Conservation (phyloP, 1,140 invertebrate genomes). For the Drosophila carrolli region DNA sequence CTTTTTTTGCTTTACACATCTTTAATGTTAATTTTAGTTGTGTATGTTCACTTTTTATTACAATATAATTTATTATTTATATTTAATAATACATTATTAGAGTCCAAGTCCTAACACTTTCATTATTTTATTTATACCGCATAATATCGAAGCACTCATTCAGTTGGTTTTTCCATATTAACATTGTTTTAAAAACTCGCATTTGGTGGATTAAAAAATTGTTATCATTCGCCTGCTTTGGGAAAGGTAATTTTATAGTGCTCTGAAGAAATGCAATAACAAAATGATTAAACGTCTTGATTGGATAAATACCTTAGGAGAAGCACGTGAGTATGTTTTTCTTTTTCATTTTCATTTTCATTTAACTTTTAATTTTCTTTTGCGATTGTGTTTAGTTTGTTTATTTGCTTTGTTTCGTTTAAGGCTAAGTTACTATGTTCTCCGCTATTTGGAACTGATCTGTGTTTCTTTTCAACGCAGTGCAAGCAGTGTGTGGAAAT, state of each 20-base stretch:
- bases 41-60: slow-evolving; percentile 75
- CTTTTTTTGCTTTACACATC: slow-evolving; percentile 45
- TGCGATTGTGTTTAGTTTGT: slow-evolving; percentile 1
- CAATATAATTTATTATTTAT: slow-evolving; percentile 81
- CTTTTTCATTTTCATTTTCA: background rate
- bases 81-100: slow-evolving; percentile 80
- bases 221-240: slow-evolving; percentile 38
- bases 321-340: slow-evolving; percentile 43
- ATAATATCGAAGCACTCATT: slow-evolving; percentile 76
- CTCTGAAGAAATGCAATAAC: slow-evolving; percentile 59
- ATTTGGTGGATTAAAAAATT: slow-evolving; percentile 55
- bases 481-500: slow-evolving; percentile 31
- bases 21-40: slow-evolving; percentile 63
- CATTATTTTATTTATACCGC: slow-evolving; percentile 62
- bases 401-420: slow-evolving; percentile 8
- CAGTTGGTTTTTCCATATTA: slow-evolving; percentile 52
- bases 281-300: slow-evolving; percentile 42
- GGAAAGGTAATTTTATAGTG: slow-evolving; percentile 26
- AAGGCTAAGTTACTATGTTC: slow-evolving; percentile 49
- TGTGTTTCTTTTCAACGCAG: slow-evolving; percentile 13
- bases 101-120: slow-evolving; percentile 71
- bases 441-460: slow-evolving; percentile 20
- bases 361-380: background rate
- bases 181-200: slow-evolving; percentile 57
- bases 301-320: slow-evolving; percentile 51